These are phyloP conservation scores for Trachelus stipa DNA, from an alignment of 2,888 invertebrate genomes.

Conservation along the genomic window DNA sequence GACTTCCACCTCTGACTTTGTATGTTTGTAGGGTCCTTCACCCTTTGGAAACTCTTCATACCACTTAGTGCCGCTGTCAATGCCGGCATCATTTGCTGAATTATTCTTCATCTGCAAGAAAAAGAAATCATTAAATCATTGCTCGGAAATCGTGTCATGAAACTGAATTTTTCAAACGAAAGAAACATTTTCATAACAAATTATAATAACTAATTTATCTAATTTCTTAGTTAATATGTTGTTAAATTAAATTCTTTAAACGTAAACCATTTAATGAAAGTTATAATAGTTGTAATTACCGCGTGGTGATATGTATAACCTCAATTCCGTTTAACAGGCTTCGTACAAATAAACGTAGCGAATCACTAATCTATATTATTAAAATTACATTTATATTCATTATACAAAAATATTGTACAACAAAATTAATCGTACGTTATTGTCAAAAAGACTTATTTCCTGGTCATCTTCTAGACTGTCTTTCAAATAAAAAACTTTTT, in stretches of 20 bases:
- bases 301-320: background rate
- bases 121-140: constrained; percentile 8
- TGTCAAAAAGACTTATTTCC: background rate
- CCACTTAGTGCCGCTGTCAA: constrained; percentile 74
- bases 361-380: background rate
- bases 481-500: background rate
- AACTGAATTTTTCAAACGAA: background rate
- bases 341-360: background rate
- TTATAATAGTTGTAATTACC: background rate
- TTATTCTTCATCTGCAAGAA: constrained; percentile 31
- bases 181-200: background rate
- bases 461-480: background rate
- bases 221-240: background rate
- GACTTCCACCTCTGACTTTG: constrained; percentile 69
- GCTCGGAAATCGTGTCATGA: background rate
- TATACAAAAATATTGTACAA: background rate
- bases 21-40: constrained; percentile 38
- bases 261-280: background rate
- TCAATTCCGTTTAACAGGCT: background rate
- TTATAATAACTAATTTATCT: background rate
- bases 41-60: constrained; percentile 69
- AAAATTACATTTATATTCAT: background rate
- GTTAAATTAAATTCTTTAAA: background rate
- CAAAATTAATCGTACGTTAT: background rate
- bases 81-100: constrained; percentile 51